A percentile compares a stretch with the other conserved stretches of the same genome.
phyloP scores from a whole-genome alignment of 1,140 invertebrate species.

The Lordiphosa stackelbergi region DNA sequence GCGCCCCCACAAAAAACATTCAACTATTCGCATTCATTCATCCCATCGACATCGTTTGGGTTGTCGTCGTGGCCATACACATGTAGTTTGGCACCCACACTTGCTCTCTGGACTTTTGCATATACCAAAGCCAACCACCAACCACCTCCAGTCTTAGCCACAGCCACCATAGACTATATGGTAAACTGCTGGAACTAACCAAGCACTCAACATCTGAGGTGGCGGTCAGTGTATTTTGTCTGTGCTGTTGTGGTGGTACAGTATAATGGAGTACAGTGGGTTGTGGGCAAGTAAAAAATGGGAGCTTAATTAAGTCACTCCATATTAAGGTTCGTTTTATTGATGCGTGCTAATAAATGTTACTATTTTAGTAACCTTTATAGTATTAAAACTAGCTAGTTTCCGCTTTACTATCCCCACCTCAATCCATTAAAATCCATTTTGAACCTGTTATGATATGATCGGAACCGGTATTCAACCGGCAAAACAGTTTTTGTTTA shows the following conservation, averaged over 20 bases:
- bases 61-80: constrained; percentile 62
- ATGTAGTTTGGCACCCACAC: constrained; percentile 68
- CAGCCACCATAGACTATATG: constrained; percentile 13
- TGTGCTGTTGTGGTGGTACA: not conserved
- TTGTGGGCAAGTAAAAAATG: constrained; percentile 8
- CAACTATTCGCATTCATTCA: constrained; percentile 23
- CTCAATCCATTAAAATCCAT: no score
- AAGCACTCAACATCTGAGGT: constrained; percentile 24
- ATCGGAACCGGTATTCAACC: no score
- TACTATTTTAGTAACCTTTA: no score
- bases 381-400: no score
- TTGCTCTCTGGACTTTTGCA: constrained; percentile 15
- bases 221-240: constrained; percentile 19
- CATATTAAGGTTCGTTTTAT: no score
- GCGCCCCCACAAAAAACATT: constrained; percentile 51
- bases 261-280: constrained; percentile 22
- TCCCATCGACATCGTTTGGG: constrained; percentile 42
- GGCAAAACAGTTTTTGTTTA: no score
- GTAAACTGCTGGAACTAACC: constrained; percentile 15
- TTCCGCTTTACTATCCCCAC: no score
- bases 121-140: constrained; percentile 6
- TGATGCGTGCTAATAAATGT: no score
- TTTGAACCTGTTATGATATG: no score
- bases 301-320: no score
- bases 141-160: not conserved